Conservation (phyloP, 2,113 vertebrate genomes). For the Globicephala melas region DNA sequence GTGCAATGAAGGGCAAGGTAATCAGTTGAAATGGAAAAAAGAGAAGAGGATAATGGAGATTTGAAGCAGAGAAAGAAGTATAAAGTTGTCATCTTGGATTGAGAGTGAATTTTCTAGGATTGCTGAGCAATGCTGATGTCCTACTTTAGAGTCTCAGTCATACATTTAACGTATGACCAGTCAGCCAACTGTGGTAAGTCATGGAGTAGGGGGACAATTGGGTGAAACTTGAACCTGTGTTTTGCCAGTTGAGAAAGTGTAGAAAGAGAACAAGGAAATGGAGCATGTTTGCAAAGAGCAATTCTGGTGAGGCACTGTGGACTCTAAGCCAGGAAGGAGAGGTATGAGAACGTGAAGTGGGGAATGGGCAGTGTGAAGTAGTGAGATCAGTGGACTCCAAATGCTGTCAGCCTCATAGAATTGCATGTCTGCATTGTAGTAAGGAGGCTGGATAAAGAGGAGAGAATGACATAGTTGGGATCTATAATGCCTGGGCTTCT, state of each 20-base stretch:
- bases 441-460: not conserved
- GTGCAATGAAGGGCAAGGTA: not conserved
- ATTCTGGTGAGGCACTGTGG: not conserved
- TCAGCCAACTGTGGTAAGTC: not conserved
- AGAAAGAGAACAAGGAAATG: constrained; percentile 26
- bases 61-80: not conserved
- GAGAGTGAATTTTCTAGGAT: not conserved
- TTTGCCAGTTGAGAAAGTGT: not conserved
- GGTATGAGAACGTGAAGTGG: not conserved
- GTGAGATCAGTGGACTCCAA: not conserved
- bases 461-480: not conserved
- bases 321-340: not conserved
- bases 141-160: not conserved
- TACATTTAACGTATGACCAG: not conserved
- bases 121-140: not conserved
- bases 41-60: not conserved
- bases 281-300: not conserved
- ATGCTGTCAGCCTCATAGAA: not conserved
- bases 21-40: not conserved
- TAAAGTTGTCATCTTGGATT: not conserved
- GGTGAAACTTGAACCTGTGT: not conserved
- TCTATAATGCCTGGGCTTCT: not conserved
- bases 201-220: not conserved
- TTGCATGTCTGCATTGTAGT: not conserved
- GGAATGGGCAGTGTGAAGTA: not conserved